These are phyloP conservation scores for Pseudomyrmex gracilis DNA, from an alignment of 1,140 invertebrate species.

Conservation along the genomic window DNA sequence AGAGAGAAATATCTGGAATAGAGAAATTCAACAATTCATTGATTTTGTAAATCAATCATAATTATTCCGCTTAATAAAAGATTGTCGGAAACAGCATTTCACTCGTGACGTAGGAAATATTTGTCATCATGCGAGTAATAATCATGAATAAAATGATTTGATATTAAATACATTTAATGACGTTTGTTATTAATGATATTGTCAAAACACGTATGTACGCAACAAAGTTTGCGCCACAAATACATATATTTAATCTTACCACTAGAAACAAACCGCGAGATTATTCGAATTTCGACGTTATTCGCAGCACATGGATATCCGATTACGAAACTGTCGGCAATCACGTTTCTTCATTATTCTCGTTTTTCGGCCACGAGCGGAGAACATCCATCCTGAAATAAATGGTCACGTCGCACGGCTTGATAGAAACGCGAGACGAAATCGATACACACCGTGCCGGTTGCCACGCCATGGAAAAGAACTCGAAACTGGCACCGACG, in stretches of 20 bases:
- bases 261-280: background rate
- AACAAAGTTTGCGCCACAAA: no score
- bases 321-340: conserved; percentile 49
- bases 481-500: conserved; percentile 34
- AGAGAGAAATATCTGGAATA: background rate
- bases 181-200: background rate
- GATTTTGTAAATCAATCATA: conserved; percentile 20
- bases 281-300: conserved; percentile 30
- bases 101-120: conserved; percentile 15
- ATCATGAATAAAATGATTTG: background rate
- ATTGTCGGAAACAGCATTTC: background rate
- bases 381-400: conserved; percentile 48
- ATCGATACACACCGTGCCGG: conserved; percentile 55
- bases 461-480: conserved; percentile 33
- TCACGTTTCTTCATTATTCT: conserved; percentile 48
- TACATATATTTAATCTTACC: background rate
- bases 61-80: conserved; percentile 15
- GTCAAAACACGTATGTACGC: background rate
- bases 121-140: background rate
- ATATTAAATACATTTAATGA: conserved; percentile 5
- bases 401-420: conserved; percentile 41
- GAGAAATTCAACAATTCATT: background rate
- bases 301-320: conserved; percentile 16
- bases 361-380: conserved; percentile 16
- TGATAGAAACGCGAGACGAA: conserved; percentile 56